Evolutionary conservation across 2,888 invertebrate species (phyloP).

Genomic region (Cryptops parisi): DNA sequence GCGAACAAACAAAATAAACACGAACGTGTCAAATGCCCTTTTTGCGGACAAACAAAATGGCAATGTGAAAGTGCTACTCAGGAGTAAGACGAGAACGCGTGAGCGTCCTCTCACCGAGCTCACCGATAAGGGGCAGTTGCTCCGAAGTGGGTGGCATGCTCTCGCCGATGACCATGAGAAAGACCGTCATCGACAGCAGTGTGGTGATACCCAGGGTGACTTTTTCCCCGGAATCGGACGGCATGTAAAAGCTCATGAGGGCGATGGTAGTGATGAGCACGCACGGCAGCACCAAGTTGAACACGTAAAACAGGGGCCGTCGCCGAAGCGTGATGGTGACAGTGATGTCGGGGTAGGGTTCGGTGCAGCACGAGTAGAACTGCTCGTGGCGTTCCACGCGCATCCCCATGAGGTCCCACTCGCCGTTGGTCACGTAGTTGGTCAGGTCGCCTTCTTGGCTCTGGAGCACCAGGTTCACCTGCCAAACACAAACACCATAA

Average conservation of each 20-base stretch:
- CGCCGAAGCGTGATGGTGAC: slow-evolving; percentile 37
- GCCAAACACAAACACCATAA: slow-evolving; percentile 25
- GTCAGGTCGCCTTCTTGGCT: slow-evolving; percentile 37
- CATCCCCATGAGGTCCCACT: slow-evolving; percentile 38
- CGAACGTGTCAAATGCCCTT: no score
- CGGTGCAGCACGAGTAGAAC: slow-evolving; percentile 33
- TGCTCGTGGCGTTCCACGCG: slow-evolving; percentile 28
- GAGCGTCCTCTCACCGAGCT: slow-evolving; percentile 15
- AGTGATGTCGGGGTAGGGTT: slow-evolving; percentile 38
- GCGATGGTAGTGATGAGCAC: slow-evolving; percentile 53
- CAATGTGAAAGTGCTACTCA: no score
- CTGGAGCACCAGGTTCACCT: slow-evolving; percentile 29
- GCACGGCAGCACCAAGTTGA: slow-evolving; percentile 39
- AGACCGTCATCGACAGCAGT: slow-evolving; percentile 41
- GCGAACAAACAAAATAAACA: no score
- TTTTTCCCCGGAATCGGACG: slow-evolving; percentile 39
- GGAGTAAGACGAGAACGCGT: not conserved
- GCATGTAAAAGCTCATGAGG: slow-evolving; percentile 41
- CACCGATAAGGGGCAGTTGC: slow-evolving; percentile 41
- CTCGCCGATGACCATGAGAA: slow-evolving; percentile 41
- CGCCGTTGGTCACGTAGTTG: slow-evolving; percentile 40
- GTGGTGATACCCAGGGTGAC: slow-evolving; percentile 39
- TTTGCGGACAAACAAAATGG: no score
- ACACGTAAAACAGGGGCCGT: slow-evolving; percentile 39
- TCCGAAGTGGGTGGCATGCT: slow-evolving; percentile 43